These are phyloP conservation scores for Drosophila mayri DNA, from an alignment of 1,140 invertebrate species.

Conservation along the genomic window DNA sequence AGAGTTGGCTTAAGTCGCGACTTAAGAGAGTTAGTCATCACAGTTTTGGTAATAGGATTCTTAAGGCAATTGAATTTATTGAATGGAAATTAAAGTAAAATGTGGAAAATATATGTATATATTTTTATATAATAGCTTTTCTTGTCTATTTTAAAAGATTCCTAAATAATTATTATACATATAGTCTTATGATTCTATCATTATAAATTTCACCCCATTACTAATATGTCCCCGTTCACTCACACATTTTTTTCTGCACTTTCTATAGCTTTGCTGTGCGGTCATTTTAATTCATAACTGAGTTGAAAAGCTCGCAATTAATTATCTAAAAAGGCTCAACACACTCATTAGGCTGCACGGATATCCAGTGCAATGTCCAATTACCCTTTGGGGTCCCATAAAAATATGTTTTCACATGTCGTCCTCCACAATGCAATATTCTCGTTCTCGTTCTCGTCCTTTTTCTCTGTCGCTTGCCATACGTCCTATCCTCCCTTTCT, in stretches of 20 bases:
- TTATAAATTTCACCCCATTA: neutral
- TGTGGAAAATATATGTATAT: neutral
- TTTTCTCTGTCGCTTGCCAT: slow-evolving; percentile 2
- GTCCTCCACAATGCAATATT: slow-evolving; percentile 48
- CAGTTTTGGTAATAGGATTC: slow-evolving; percentile 14
- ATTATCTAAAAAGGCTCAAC: slow-evolving; percentile 59
- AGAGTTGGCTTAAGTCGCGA: slow-evolving; percentile 35
- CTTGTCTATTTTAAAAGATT: neutral
- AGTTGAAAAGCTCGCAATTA: slow-evolving; percentile 58
- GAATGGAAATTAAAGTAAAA: neutral
- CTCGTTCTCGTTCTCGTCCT: slow-evolving; percentile 1
- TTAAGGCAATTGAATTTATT: neutral
- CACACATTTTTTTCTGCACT: neutral
- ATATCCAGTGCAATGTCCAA: slow-evolving; percentile 47
- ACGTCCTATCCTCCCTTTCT: slow-evolving; percentile 14
- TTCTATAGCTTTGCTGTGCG: neutral
- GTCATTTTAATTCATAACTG: slow-evolving; percentile 38
- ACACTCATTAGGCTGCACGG: slow-evolving; percentile 52
- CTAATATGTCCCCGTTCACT: too few relatives aligned
- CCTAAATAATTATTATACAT: neutral
- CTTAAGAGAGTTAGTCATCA: slow-evolving; percentile 22
- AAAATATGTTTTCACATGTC: slow-evolving; percentile 64
- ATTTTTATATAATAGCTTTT: too few relatives aligned
- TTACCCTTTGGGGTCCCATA: slow-evolving; percentile 59
- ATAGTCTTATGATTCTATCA: neutral